Evolutionary conservation across 2,797 vertebrate species (phyloP).

Genomic region (Fratercula arctica): DNA sequence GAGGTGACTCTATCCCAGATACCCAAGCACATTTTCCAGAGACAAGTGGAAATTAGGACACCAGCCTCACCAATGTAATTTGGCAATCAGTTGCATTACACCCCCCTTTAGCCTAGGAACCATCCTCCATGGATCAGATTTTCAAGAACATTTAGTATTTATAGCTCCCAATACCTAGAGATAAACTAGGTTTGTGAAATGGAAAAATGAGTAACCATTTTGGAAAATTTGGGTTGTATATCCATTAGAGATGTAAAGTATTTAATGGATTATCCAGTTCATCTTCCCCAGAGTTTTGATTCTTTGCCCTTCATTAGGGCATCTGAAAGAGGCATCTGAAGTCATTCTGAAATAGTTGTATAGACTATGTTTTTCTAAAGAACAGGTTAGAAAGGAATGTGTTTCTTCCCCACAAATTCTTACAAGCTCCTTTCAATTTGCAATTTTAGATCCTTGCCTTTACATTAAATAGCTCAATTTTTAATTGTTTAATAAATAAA

Average conservation of each 20-base stretch:
- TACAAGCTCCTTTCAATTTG: not conserved
- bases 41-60: not conserved
- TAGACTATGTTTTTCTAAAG: not conserved
- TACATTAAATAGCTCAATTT: not conserved
- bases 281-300: not conserved
- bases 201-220: not conserved
- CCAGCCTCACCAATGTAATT: not conserved
- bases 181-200: not conserved
- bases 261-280: not conserved
- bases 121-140: fast-evolving
- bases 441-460: not conserved
- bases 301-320: not conserved
- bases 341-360: not conserved
- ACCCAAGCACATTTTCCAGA: not conserved
- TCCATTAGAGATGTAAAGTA: not conserved
- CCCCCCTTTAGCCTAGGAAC: not conserved
- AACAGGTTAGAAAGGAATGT: not conserved
- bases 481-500: not conserved
- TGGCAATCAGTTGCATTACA: not conserved
- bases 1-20: not conserved
- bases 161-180: not conserved
- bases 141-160: not conserved
- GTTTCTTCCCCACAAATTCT: not conserved
- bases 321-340: not conserved
- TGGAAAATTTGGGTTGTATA: not conserved